These are phyloP conservation scores for Exephanes ischioxanthus DNA, from an alignment of 2,888 invertebrate species.

Conservation along the genomic window DNA sequence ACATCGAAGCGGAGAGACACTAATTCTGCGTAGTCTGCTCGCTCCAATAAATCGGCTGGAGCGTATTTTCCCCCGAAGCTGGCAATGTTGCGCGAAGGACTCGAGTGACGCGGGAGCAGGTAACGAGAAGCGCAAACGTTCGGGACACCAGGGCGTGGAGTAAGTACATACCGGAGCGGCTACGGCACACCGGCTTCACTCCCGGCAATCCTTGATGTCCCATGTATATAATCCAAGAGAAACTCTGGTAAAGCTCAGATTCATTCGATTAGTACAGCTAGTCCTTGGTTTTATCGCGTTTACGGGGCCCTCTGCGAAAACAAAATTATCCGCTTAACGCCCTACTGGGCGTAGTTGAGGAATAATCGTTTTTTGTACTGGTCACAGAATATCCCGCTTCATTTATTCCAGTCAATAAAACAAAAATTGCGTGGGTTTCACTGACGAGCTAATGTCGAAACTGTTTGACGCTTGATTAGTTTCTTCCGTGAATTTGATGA, in stretches of 20 bases:
- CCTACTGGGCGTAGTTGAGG: neutral
- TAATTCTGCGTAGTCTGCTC: conserved; percentile 77
- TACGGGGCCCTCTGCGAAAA: neutral
- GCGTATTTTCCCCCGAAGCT: conserved; percentile 75
- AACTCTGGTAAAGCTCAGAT: conserved; percentile 51
- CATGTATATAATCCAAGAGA: conserved; percentile 50
- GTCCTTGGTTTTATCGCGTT: conserved; percentile 15
- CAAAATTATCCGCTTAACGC: conserved; percentile 8
- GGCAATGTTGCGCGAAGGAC: conserved; percentile 57
- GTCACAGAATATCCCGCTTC: neutral
- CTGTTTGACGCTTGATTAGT: neutral
- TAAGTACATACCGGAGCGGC: conserved; percentile 52
- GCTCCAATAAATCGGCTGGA: conserved; percentile 78
- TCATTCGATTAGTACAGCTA: conserved; percentile 46
- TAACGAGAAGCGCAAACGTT: conserved; percentile 77
- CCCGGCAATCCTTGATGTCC: conserved; percentile 55
- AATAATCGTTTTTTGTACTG: neutral
- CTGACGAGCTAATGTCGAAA: neutral
- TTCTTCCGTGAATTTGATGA: neutral
- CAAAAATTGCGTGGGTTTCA: neutral
- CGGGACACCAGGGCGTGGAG: conserved; percentile 66
- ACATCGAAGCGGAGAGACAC: conserved; percentile 71
- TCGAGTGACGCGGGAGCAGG: conserved; percentile 58
- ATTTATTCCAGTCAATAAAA: neutral
- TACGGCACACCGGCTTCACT: conserved; percentile 48